Conservation (phyloP, 1,140 invertebrate species). For the Philopotamus ludificatus region DNA sequence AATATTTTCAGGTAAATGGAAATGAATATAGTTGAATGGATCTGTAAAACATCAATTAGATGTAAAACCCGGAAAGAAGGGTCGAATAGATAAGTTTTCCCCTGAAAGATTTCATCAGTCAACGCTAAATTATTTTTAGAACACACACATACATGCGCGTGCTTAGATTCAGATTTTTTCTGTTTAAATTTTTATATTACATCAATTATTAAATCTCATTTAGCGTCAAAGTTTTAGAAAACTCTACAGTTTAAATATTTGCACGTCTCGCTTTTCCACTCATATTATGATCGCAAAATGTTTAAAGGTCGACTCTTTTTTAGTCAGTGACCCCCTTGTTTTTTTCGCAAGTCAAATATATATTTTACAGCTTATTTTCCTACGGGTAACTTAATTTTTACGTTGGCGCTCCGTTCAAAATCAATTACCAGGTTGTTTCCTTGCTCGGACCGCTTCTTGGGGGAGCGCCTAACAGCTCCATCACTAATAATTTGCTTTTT, state of each 20-base stretch:
- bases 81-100: constrained; percentile 9
- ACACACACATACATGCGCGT: neutral
- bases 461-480: neutral
- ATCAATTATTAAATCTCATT: neutral
- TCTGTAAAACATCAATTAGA: constrained; percentile 21
- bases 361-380: constrained; percentile 12
- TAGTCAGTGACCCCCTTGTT: neutral
- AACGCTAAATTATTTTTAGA: neutral
- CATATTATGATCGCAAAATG: constrained; percentile 7
- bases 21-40: constrained; percentile 1
- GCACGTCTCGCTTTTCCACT: neutral
- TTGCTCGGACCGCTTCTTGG: constrained; percentile 11
- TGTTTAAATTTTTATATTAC: neutral
- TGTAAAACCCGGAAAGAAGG: constrained; percentile 1
- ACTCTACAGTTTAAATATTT: constrained; percentile 2
- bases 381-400: constrained; percentile 23
- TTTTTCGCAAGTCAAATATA: constrained; percentile 20
- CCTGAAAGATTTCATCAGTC: neutral
- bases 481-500: too few relatives aligned
- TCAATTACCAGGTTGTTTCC: constrained; percentile 19
- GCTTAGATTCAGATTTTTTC: neutral
- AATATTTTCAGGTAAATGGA: too few relatives aligned
- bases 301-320: constrained; percentile 3
- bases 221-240: neutral
- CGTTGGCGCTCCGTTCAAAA: constrained; percentile 23